These are phyloP conservation scores for Lymantria monacha DNA, from an alignment of 2,888 invertebrate genomes.

Conservation along the genomic window DNA sequence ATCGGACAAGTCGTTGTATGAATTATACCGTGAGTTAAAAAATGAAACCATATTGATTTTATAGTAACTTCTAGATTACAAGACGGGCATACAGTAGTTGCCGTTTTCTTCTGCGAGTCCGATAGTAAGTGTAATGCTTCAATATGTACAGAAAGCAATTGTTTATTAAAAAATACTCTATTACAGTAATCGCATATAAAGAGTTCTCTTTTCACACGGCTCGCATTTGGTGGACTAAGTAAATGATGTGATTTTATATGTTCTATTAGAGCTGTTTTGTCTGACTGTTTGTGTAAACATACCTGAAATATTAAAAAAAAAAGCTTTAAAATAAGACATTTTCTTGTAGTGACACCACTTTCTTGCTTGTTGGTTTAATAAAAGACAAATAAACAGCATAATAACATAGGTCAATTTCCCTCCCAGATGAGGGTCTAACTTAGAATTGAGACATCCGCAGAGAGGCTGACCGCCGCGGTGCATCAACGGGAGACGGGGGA, in stretches of 20 bases:
- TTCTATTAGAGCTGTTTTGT: conserved; percentile 17
- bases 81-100: conserved; percentile 34
- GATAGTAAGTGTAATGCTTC: conserved; percentile 16
- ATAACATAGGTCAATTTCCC: too few species aligned
- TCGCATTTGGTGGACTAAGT: conserved; percentile 39
- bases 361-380: too few species aligned
- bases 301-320: conserved; percentile 45
- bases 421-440: too few species aligned
- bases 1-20: conserved; percentile 47
- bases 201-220: conserved; percentile 46
- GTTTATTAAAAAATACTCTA: conserved; percentile 58
- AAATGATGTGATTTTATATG: conserved; percentile 53
- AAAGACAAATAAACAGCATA: too few species aligned
- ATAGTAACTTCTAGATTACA: conserved; percentile 31
- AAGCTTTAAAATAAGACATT: too few species aligned
- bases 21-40: conserved; percentile 40
- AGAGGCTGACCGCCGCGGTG: too few species aligned
- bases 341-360: too few species aligned
- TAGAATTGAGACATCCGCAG: too few species aligned
- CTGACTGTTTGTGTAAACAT: conserved; percentile 35
- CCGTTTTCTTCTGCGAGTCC: background rate
- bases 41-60: conserved; percentile 40
- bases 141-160: conserved; percentile 40
- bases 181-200: conserved; percentile 53
- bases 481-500: too few species aligned